These are phyloP conservation scores for Pelobates fuscus DNA, from an alignment of 2,113 vertebrate genomes.

Conservation along the genomic window DNA sequence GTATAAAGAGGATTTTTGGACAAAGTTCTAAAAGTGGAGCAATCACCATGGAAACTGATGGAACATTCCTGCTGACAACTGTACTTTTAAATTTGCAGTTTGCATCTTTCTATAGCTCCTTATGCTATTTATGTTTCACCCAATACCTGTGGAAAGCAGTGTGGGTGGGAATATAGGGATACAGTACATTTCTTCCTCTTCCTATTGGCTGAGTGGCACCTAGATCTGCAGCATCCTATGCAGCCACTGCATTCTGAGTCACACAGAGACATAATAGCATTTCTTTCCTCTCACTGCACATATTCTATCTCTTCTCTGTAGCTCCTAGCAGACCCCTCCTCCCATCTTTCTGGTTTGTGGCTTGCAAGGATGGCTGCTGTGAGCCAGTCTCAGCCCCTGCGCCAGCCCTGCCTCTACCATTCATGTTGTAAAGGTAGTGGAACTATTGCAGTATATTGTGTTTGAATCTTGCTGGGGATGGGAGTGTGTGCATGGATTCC, in stretches of 20 bases:
- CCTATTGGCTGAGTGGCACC: constrained; percentile 29
- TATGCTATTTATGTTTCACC: too few species aligned
- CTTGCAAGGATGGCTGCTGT: constrained; percentile 66
- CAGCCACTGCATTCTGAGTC: constrained; percentile 1
- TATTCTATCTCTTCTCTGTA: not conserved
- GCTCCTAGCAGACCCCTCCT: not conserved
- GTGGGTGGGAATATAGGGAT: too few species aligned
- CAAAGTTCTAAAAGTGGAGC: too few species aligned
- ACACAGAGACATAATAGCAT: not conserved
- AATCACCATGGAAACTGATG: too few species aligned
- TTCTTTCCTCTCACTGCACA: constrained; percentile 4
- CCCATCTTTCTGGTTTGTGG: too few species aligned
- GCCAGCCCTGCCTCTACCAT: constrained; percentile 67
- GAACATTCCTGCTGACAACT: too few species aligned
- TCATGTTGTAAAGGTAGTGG: constrained; percentile 68
- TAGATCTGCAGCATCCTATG: constrained; percentile 16
- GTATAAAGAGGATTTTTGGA: too few species aligned
- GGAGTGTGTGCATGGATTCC: not conserved
- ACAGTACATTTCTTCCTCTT: too few species aligned
- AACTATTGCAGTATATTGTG: not conserved
- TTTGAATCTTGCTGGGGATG: too few species aligned
- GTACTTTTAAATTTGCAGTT: too few species aligned
- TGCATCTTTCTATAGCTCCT: too few species aligned
- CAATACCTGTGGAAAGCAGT: too few species aligned
- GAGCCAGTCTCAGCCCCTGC: constrained; percentile 68